Percentiles rank a stretch among this genome's conserved stretches.
These are phyloP conservation scores for Mythimna impura DNA, from an alignment of 2,888 invertebrate species.

Conservation along the genomic window DNA sequence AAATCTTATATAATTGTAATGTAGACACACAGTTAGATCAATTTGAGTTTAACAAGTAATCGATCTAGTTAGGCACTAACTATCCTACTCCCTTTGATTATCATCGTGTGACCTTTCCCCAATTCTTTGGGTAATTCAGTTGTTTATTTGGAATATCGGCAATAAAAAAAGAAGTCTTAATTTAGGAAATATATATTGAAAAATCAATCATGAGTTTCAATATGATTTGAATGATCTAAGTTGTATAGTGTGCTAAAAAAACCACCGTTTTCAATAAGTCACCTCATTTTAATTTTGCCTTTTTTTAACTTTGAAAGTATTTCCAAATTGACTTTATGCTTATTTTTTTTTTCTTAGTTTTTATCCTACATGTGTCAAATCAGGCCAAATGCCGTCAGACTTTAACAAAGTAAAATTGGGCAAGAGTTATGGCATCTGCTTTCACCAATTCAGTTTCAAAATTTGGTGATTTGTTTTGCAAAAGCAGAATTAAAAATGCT, in stretches of 20 bases:
- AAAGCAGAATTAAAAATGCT: not conserved
- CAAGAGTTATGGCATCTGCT: slow-evolving; percentile 29
- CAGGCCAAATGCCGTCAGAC: not conserved
- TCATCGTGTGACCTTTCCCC: slow-evolving; percentile 39
- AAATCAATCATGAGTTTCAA: not conserved
- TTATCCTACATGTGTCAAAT: not conserved
- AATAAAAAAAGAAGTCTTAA: not conserved
- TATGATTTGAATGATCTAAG: not conserved
- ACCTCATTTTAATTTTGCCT: not conserved
- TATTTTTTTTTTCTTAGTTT: not conserved
- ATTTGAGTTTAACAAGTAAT: slow-evolving; percentile 52
- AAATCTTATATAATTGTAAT: slow-evolving; percentile 51
- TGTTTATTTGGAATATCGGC: slow-evolving; percentile 52
- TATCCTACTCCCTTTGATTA: slow-evolving; percentile 52
- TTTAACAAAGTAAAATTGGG: slow-evolving; percentile 2
- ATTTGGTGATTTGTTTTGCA: not conserved
- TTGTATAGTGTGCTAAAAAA: not conserved
- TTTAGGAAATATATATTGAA: not conserved
- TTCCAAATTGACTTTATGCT: not conserved
- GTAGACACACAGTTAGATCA: slow-evolving; percentile 51
- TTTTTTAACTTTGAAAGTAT: not conserved
- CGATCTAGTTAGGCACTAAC: slow-evolving; percentile 63
- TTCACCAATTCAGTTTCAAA: not conserved
- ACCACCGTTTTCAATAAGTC: not conserved
- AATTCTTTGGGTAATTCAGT: slow-evolving; percentile 54